These are phyloP conservation scores for Boloria selene DNA, from an alignment of 2,888 invertebrate species.

Conservation along the genomic window DNA sequence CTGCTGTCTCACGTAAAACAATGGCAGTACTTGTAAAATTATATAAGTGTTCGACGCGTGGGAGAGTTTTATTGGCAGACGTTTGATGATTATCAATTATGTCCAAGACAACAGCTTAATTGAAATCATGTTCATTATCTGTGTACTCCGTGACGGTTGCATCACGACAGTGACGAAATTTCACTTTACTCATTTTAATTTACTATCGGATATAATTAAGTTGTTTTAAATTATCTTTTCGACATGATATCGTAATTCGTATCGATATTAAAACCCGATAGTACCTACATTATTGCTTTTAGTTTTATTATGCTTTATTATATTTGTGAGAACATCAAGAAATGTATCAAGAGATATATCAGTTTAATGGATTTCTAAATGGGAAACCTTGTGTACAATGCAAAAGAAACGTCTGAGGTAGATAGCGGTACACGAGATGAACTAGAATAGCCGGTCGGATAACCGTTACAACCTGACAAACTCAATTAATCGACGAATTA, in stretches of 20 bases:
- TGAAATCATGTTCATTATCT: conserved; percentile 55
- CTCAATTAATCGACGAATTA: conserved; percentile 63
- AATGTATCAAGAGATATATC: conserved; percentile 23
- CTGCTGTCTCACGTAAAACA: conserved; percentile 32
- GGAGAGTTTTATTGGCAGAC: conserved; percentile 35
- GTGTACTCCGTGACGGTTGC: conserved; percentile 45
- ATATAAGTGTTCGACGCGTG: conserved; percentile 33
- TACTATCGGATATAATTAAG: background rate
- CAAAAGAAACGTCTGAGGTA: conserved; percentile 56
- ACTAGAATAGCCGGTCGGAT: conserved; percentile 71
- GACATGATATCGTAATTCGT: conserved; percentile 6
- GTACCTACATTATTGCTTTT: background rate
- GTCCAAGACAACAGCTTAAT: conserved; percentile 42
- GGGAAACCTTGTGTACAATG: conserved; percentile 40
- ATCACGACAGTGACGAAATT: conserved; percentile 45
- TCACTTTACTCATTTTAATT: conserved; percentile 26
- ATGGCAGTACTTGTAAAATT: conserved; percentile 31
- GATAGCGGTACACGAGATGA: conserved; percentile 70
- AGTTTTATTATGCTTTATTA: background rate
- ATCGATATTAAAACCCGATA: conserved; percentile 8
- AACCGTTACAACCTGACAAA: conserved; percentile 69
- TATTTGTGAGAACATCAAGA: background rate
- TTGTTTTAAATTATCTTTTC: background rate
- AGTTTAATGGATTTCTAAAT: conserved; percentile 38
- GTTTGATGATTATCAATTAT: conserved; percentile 41